Conservation (phyloP, 2,797 vertebrate species). For the Phylloscopus collybita region DNA sequence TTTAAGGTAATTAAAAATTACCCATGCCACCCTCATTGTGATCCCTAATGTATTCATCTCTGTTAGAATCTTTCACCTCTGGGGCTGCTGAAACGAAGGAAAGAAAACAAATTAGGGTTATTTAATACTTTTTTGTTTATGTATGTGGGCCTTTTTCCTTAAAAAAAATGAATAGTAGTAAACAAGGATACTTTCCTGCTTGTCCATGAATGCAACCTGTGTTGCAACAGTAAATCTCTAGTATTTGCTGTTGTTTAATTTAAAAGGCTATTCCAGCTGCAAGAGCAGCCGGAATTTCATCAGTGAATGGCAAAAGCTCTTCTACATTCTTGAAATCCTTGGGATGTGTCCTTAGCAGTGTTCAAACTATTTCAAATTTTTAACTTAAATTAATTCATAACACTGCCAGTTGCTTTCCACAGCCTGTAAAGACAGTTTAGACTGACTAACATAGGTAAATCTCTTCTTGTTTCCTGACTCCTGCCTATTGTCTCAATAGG, state of each 20-base stretch:
- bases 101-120: not conserved
- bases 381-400: not conserved
- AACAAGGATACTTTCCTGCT: not conserved
- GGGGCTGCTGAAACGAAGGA: not conserved
- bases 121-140: not conserved
- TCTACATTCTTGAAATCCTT: not conserved
- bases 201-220: not conserved
- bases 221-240: not conserved
- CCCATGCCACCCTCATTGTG: not conserved
- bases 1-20: not conserved
- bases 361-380: not conserved
- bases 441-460: not conserved
- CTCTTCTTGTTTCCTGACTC: not conserved
- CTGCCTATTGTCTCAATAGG: not conserved
- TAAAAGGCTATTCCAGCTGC: not conserved
- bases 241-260: not conserved
- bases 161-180: not conserved
- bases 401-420: not conserved
- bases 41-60: not conserved
- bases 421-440: not conserved
- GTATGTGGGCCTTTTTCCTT: not conserved
- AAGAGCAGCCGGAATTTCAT: not conserved
- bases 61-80: not conserved
- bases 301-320: not conserved
- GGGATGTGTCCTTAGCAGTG: not conserved